Conservation (phyloP, 2,888 invertebrate species). For the Drosophila kambysellisi region DNA sequence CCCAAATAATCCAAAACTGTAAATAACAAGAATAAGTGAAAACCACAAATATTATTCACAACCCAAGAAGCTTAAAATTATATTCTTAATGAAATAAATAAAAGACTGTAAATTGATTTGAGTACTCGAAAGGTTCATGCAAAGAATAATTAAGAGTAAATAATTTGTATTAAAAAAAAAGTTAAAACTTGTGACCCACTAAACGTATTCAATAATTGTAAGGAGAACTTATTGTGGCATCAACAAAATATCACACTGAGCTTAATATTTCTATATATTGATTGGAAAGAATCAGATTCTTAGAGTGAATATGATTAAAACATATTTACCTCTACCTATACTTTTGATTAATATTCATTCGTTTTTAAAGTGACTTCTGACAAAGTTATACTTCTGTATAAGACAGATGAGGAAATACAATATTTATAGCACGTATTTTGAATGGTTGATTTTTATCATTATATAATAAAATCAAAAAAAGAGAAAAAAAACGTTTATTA, state of each 20-base stretch:
- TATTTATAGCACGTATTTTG: conserved; percentile 1
- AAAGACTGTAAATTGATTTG: neutral
- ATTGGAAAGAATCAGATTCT: neutral
- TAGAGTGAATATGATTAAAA: no score
- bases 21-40: neutral
- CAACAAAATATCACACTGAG: neutral
- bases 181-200: neutral
- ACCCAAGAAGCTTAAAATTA: neutral
- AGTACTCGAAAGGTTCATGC: neutral
- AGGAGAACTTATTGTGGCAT: neutral
- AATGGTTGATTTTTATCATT: neutral
- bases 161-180: no score
- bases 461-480: neutral
- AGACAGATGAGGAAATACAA: neutral
- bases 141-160: no score
- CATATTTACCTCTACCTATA: no score
- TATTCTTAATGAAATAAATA: neutral
- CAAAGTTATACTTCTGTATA: neutral
- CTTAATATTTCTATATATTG: neutral
- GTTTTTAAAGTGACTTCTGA: neutral
- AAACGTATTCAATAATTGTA: neutral
- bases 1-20: neutral
- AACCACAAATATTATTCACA: neutral
- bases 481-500: neutral
- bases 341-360: neutral